phyloP scores from a whole-genome alignment of 2,797 vertebrate genomes.

The Anas georgica region DNA sequence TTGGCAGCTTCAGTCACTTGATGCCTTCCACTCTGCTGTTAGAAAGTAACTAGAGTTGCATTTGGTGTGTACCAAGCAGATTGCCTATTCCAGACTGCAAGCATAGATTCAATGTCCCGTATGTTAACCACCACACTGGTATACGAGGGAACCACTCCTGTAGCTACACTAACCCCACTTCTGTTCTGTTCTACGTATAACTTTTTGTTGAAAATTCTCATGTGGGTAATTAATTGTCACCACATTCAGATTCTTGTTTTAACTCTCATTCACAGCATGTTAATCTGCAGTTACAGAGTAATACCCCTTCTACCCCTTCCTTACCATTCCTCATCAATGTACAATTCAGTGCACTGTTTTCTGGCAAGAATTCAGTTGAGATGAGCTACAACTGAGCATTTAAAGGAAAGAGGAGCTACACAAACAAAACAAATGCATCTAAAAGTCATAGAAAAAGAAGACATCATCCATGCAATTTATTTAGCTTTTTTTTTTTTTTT shows the following conservation, averaged over 20 bases:
- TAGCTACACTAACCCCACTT: background rate
- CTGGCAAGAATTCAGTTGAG: background rate
- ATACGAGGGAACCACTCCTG: background rate
- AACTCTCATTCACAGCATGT: background rate
- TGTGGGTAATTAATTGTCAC: background rate
- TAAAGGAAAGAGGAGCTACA: background rate
- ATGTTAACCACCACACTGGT: accelerated
- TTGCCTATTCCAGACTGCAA: background rate
- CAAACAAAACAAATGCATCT: background rate
- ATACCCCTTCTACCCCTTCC: background rate
- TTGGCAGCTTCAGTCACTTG: background rate
- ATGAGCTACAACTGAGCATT: background rate
- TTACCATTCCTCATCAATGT: background rate
- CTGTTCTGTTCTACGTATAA: background rate
- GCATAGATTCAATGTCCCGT: accelerated
- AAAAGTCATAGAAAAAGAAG: background rate
- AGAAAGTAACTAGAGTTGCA: background rate
- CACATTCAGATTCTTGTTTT: background rate
- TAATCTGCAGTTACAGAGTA: background rate
- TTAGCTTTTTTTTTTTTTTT: background rate
- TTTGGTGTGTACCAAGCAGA: background rate
- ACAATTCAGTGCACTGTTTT: background rate
- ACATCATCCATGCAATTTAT: background rate
- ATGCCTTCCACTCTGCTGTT: background rate
- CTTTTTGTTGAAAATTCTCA: background rate